Base-by-base conservation (phyloP, 2,888 invertebrate species). In the Tinea trinotella region DNA sequence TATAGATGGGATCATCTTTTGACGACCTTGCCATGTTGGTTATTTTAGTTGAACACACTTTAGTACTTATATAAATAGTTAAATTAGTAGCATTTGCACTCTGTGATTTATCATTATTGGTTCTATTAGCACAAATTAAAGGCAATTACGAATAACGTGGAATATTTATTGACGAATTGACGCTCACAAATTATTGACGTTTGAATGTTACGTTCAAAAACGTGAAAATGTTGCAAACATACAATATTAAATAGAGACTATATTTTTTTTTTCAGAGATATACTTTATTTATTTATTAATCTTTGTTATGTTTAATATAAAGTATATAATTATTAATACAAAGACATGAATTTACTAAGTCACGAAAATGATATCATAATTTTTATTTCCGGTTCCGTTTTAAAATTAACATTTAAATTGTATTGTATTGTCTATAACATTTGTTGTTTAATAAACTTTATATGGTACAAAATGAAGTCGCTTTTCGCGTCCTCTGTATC, bases 11-110 rank as follows among this genome's bases (percentile, higher is more conserved):
- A 71, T 84, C 82, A 74, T 86, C 85, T 63, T 80, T 78, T 61
- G 78, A 77, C 79, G 83, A 82, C 80, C 86, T 85, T 80, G 84
- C 82, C 86, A 87, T 87, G 71, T 76, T 24, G 24, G 50, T 24
- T 50, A 50, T 3, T 48, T 40, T 13, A 40, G n/a, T 13, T 15
- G 40, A 40, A 46, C 46, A 46, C 46, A 18, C 12, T 46, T 19
- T 46, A 19, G 46, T 46, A 46, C 46, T 46, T 3, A 46, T 46
- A 46, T 46, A 19, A 30, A 40, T 40, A n/a, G 40, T 10, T 46
- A 46, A 19, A 46, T 46, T 46, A 46, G 19, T 46, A 40, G 40
- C 15, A 40, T 46, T 61, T 62, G 61, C 61, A 77, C 74, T 77
- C 63, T 72, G 60, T 63, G 67, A 77, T 78, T 79, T 76, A 65